Evolutionary conservation across 2,113 vertebrate genomes (phyloP).

Genomic region (Gobius niger): DNA sequence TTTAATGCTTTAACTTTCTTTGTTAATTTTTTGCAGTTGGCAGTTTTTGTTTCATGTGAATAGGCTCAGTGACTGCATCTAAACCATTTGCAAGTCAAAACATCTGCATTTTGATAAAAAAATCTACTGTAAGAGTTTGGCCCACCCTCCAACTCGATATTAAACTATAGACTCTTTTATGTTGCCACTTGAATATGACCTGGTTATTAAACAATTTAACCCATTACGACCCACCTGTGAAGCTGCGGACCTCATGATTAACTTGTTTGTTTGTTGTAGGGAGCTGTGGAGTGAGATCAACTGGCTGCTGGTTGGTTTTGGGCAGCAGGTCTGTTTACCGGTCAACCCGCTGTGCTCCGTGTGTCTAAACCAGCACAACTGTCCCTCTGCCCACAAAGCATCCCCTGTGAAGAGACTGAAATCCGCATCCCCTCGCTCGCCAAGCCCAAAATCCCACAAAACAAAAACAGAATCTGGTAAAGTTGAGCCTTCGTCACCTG

Average conservation of each 20-base stretch:
- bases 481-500: constrained; percentile 10
- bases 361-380: constrained; percentile 87
- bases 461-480: constrained; percentile 48
- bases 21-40: not conserved
- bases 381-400: constrained; percentile 79
- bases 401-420: constrained; percentile 67
- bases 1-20: too few relatives aligned
- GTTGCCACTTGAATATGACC: too few relatives aligned
- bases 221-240: not conserved
- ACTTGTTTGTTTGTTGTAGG: constrained; percentile 66
- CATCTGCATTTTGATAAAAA: too few relatives aligned
- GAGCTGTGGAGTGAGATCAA: constrained; percentile 94
- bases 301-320: constrained; percentile 93
- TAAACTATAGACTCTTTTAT: too few relatives aligned
- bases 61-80: too few relatives aligned
- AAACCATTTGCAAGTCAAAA: too few relatives aligned
- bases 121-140: too few relatives aligned
- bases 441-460: constrained; percentile 3
- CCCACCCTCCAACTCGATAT: too few relatives aligned
- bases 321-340: constrained; percentile 92
- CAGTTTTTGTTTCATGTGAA: too few relatives aligned
- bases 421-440: constrained; percentile 22
- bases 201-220: not conserved
- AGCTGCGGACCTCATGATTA: not conserved
- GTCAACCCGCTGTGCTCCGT: constrained; percentile 81